Base-by-base conservation (phyloP, 2,888 invertebrate species). In the Sialis lutaria region DNA sequence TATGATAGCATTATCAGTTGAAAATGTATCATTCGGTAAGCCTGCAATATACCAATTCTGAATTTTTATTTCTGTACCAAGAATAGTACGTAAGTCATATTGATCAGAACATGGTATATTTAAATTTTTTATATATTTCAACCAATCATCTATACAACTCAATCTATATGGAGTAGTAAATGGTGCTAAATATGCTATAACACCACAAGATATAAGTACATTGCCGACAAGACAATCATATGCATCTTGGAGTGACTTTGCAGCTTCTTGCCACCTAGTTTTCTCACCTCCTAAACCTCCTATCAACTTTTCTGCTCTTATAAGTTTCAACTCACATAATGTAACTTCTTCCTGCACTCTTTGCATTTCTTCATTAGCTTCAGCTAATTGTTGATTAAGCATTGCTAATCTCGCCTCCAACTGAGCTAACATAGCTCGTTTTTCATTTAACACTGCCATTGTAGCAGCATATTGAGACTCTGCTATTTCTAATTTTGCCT, bases 211-310 rank as follows among this genome's bases (percentile, higher is more conserved):
- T 33, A 95, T 74, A 10, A 95, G 68, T 55, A 92, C 84, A 64
- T 93, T 92, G 0, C 93, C 95, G 1, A 89, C 83, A 50, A 93
- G 68, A 59, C 83, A 80, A 61, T 90, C 84, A 59, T 79, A 89
- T 44, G 81, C 70, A 1, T 64, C 62, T 62, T 88, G 85, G 40
- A 92, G 69, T 55, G 76, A 75, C 55, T 75, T 75, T 5, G 90
- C 89, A 12, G 83, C 83, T 43, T 68, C 62, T 6, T 78, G 80
- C 93, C 92, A 95, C 48, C 92, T 73, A 4, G 75, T 74, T 64
- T 85, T 88, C 67, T 93, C 92, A 4, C 89, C 89, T 5, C 92
- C 90, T 45, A 92, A 67, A 1, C 91, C 89, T 48, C 79, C 81
- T 51, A 93, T 88, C 32, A 93, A 68, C 56, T 90, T 88, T 68